Evolutionary conservation across 2,113 vertebrate species (phyloP), one percentile per base, ranked within the genome.

Genomic region (Penelope pileata): DNA sequence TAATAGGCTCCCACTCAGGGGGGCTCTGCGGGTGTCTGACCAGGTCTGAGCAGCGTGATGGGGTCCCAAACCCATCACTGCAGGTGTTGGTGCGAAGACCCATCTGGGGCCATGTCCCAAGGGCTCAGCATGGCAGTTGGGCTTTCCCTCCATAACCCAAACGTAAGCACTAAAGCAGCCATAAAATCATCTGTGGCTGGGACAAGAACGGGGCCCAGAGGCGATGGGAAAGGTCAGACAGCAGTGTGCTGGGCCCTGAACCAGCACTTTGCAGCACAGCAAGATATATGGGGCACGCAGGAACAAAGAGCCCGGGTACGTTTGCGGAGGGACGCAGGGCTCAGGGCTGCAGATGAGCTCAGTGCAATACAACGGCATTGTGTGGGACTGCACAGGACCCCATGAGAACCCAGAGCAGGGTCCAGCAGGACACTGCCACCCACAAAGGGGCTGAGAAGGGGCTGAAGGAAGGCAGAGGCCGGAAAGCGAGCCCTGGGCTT

Each of bases 1-100:
- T 90, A 93, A 95, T 86, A 93, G 90, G 85, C 30, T 96, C 92
- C 51, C 29, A n/a, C n/a, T n/a, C n/a, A n/a, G n/a, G n/a, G n/a
- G n/a, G n/a, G n/a, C n/a, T n/a, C n/a, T n/a, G n/a, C n/a, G n/a
- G 64, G 32, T 6, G 0, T 26, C 43, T 64, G 77, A 45, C 45
- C 1, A 0, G 45, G 30, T 43, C 42, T 16, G 83, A 78, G 79
- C 3, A 4, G 83, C 67, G n/a, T n/a, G n/a, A n/a, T n/a, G n/a
- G 42, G 68, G 34, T 60, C 34, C 32, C 54, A 56, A 30, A 18
- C 11, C 54, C 19, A n/a, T 24, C 34, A 40, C 29, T 32, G 22
- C 16, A 18, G 19, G 17, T 4, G 6, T 12, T n/a, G 32, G 26
- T 47, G 34, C 0, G 0, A 72, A 36, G 69, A 34, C 16, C 59